Conservation (phyloP, 1,140 invertebrate species). For the Leptonema lineaticorne region DNA sequence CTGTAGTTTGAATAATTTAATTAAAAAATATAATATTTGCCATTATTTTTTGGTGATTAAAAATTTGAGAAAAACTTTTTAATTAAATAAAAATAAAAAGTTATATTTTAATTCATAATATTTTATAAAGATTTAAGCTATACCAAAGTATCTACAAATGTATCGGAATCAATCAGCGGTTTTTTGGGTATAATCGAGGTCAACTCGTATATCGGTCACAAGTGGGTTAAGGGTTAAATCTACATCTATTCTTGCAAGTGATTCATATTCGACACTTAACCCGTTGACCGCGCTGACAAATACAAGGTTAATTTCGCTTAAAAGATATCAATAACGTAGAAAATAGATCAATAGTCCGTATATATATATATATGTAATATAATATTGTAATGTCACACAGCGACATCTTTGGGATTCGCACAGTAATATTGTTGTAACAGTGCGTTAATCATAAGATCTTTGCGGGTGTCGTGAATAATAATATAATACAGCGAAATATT, state of each 20-base stretch:
- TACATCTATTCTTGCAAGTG: background rate
- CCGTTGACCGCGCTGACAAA: background rate
- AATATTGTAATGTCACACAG: background rate
- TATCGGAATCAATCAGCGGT: background rate
- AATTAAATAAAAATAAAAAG: too few species aligned
- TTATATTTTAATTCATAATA: background rate
- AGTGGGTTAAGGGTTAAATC: background rate
- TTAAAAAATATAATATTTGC: too few species aligned
- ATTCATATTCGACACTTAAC: background rate
- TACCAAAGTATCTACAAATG: background rate
- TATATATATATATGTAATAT: background rate
- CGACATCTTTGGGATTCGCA: too few species aligned
- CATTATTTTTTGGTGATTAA: too few species aligned
- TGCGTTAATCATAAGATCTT: too few species aligned
- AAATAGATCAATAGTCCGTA: background rate
- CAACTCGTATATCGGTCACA: background rate
- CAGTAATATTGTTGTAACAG: too few species aligned
- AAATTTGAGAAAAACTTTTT: too few species aligned
- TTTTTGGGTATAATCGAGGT: background rate
- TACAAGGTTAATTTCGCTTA: background rate
- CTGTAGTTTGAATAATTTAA: too few species aligned
- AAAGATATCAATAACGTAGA: too few species aligned
- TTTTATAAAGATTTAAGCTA: background rate
- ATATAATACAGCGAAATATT: too few species aligned
- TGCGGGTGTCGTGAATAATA: too few species aligned